These are phyloP conservation scores for Conomelus anceps DNA, from an alignment of 2,888 invertebrate genomes.

Conservation along the genomic window DNA sequence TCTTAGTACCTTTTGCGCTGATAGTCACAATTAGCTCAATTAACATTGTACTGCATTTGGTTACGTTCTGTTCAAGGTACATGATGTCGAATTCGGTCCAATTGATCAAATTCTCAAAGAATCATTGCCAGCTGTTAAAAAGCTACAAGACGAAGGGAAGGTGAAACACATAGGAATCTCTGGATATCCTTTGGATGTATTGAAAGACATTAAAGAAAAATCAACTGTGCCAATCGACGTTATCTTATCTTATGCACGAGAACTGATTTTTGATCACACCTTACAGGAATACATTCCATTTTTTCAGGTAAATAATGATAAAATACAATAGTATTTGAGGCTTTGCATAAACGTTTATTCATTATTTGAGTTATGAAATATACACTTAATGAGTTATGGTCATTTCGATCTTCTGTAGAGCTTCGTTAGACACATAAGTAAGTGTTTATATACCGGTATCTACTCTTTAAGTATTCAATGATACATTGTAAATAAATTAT, in stretches of 20 bases:
- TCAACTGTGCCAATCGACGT: conserved; percentile 59
- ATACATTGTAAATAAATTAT: too few species aligned
- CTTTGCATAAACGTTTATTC: not conserved
- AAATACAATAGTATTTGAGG: not conserved
- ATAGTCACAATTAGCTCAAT: not conserved
- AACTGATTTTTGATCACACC: conserved; percentile 71
- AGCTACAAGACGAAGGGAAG: conserved; percentile 58
- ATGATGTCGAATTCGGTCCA: conserved; percentile 83
- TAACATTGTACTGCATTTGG: not conserved
- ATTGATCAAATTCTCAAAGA: conserved; percentile 65
- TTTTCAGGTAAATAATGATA: conserved; percentile 56
- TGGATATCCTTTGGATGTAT: conserved; percentile 69
- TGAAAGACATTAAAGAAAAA: conserved; percentile 66
- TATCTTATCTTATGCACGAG: conserved; percentile 70
- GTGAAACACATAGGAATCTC: conserved; percentile 73
- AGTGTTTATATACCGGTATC: too few species aligned
- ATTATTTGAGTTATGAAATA: not conserved
- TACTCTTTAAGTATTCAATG: too few species aligned
- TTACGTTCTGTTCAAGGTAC: conserved; percentile 55
- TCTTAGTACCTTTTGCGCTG: too few species aligned
- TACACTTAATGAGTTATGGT: not conserved
- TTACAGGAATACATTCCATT: conserved; percentile 64
- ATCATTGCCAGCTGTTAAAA: conserved; percentile 74
- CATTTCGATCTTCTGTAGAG: too few species aligned
- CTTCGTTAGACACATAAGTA: too few species aligned